Evolutionary conservation across 2,797 vertebrate species (phyloP), one percentile per base, ranked within the genome.

Genomic region (Aulostomus chinensis): DNA sequence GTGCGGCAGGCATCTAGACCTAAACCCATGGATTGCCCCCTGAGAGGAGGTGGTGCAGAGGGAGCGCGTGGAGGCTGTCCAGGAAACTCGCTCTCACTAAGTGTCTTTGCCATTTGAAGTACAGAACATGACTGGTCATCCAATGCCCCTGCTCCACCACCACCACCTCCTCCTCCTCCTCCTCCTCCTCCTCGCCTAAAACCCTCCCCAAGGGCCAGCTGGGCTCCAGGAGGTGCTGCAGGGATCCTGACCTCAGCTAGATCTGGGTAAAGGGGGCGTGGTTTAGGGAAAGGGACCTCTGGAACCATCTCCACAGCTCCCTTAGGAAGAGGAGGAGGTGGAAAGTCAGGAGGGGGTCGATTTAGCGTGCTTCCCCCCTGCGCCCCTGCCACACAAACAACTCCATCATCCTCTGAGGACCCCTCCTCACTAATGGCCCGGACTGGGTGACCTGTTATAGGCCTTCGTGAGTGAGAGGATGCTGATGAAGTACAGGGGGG

Each of bases 51-150:
- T 0, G 88, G 81, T 0, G 88, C 84, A 0, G 89, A 88, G 9
- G 86, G 86, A 49, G 85, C 82, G 0, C 72, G 88, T 39, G 82
- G 56, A 34, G 87, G 78, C 55, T 86, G 88, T 21, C 65, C 73
- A 2, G 82, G 24, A 15, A 94, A 97, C 76, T 98, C 96, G 39
- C 92, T 95, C 76, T 98, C 96, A 3, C 96, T 98, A 76, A 98
- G 84, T 0, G 94, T 95, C 84, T 94, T 96, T 63, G 96, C 96
- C 94, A 98, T 94, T 87, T 98, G 96, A 16, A 98, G 93, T 59
- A 97, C 96, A 0, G 96, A 98, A 73, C 95, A 98, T 0, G 96
- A 98, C 29, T 94, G 94, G 69, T 98, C 96, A 0, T 98, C 95
- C 48, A 95, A 13, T 0, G 62, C 84, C 0, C 82, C 81, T 2